These are phyloP conservation scores for Mus spicilegus DNA, from an alignment of 2,113 vertebrate species.

Conservation along the genomic window DNA sequence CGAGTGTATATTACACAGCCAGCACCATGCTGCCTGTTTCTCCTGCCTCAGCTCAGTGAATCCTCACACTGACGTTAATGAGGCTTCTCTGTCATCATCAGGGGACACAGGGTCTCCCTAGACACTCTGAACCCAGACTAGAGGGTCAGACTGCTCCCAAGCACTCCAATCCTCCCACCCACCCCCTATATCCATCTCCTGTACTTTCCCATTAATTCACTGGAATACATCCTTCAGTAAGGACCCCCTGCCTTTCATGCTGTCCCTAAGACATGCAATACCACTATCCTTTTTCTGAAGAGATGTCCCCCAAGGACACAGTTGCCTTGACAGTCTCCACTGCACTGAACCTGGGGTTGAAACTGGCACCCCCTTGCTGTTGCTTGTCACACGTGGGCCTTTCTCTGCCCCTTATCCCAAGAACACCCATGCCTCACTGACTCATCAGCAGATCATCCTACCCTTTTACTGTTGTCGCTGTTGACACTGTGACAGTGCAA, in stretches of 20 bases:
- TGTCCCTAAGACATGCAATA: neutral
- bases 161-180: neutral
- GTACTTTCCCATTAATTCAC: neutral
- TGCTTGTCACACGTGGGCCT: neutral
- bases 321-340: neutral
- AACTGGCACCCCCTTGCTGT: neutral
- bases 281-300: neutral
- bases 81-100: neutral
- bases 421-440: neutral
- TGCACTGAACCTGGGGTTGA: neutral
- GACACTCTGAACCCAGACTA: neutral
- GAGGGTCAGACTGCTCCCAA: neutral
- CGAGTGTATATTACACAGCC: rapidly evolving
- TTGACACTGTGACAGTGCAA: neutral
- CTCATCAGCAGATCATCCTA: neutral
- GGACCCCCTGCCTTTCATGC: too few species aligned
- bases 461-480: neutral
- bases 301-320: neutral
- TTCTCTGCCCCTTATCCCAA: neutral
- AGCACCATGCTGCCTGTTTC: neutral
- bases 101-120: neutral
- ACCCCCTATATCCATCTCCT: neutral
- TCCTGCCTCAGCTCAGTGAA: neutral
- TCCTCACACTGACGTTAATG: neutral
- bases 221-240: neutral